These are phyloP conservation scores for Isichthys henryi DNA, from an alignment of 2,113 vertebrate species.

Conservation along the genomic window DNA sequence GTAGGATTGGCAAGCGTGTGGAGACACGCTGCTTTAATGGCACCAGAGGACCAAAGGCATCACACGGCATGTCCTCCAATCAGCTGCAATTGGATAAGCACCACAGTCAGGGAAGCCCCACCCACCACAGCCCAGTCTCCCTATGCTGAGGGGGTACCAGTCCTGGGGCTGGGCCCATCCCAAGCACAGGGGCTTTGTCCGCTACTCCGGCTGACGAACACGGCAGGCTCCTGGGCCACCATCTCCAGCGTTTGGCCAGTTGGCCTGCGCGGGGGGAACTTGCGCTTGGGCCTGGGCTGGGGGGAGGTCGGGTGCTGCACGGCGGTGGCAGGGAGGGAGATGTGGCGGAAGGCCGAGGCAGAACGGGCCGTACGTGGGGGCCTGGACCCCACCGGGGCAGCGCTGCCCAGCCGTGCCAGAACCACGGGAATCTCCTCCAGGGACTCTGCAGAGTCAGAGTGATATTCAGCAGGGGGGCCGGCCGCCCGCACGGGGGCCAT, in stretches of 20 bases:
- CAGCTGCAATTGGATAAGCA: neutral
- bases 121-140: neutral
- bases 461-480: slow-evolving; percentile 66
- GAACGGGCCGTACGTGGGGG: slow-evolving; percentile 18
- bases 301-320: slow-evolving; percentile 36
- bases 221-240: slow-evolving; percentile 47
- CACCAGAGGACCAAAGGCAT: slow-evolving; percentile 7
- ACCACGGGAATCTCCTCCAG: slow-evolving; percentile 83
- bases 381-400: slow-evolving; percentile 34
- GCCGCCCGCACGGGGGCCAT: slow-evolving; percentile 52
- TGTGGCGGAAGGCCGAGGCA: slow-evolving; percentile 21
- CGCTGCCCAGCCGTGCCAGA: slow-evolving; percentile 71
- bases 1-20: neutral
- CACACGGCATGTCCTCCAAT: slow-evolving; percentile 32
- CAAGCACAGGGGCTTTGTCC: slow-evolving; percentile 40
- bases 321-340: slow-evolving; percentile 1
- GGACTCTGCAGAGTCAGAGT: slow-evolving; percentile 77
- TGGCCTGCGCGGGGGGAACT: slow-evolving; percentile 34
- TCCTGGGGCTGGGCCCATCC: slow-evolving; percentile 1
- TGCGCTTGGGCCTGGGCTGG: slow-evolving; percentile 56
- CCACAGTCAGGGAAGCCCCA: neutral
- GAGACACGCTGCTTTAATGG: neutral
- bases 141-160: slow-evolving; percentile 23
- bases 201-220: slow-evolving; percentile 74
- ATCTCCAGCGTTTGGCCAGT: slow-evolving; percentile 54